Conservation (phyloP, 2,113 vertebrate species). For the Notarius lentiginosus region DNA sequence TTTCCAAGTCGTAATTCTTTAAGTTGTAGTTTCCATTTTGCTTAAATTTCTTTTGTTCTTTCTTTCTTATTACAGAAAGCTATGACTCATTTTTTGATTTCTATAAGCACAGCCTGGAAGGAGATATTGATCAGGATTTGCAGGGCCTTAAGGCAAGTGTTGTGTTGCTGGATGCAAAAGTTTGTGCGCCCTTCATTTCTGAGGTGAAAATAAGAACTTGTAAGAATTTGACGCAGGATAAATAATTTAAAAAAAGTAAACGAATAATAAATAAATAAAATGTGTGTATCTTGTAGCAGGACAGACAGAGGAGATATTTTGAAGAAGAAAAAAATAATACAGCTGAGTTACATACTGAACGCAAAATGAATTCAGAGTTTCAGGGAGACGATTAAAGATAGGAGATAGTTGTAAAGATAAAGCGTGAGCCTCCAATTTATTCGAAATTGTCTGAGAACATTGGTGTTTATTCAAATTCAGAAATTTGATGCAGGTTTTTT, state of each 20-base stretch:
- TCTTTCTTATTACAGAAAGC: constrained; percentile 71
- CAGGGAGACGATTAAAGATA: not conserved
- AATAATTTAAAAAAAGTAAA: too few species aligned
- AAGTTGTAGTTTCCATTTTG: not conserved
- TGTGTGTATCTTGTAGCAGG: too few species aligned
- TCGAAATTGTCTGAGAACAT: not conserved
- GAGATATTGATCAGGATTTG: constrained; percentile 74
- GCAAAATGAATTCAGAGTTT: not conserved
- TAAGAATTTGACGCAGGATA: not conserved
- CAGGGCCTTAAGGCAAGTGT: constrained; percentile 76
- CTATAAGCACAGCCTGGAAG: constrained; percentile 72
- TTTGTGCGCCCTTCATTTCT: not conserved
- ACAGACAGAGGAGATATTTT: too few species aligned
- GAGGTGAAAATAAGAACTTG: not conserved
- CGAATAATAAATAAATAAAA: too few species aligned
- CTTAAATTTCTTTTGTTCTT: not conserved
- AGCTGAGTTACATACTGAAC: not conserved
- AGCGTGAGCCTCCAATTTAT: not conserved
- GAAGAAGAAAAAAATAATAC: too few species aligned
- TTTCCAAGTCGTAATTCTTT: not conserved
- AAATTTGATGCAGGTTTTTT: not conserved
- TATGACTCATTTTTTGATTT: constrained; percentile 74
- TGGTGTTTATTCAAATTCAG: not conserved
- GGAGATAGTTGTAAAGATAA: not conserved
- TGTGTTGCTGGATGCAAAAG: not conserved